phyloP scores from a whole-genome alignment of 2,888 invertebrate genomes.

The Ophion obscuratus region DNA sequence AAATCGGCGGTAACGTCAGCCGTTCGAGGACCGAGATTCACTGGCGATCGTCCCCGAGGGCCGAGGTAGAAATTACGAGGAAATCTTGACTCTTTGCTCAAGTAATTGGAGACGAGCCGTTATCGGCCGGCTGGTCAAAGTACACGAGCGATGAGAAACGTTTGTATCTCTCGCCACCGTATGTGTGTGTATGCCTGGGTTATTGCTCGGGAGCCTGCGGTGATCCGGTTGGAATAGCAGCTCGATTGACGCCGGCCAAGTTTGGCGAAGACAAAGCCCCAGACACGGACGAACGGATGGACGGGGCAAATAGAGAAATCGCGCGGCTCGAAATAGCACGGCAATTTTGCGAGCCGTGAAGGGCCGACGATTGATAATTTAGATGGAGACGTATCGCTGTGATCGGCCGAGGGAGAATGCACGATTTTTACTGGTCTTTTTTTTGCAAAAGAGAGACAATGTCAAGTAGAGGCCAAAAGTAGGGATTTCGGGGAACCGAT shows the following conservation, averaged over 20 bases:
- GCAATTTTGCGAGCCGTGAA: constrained; percentile 11
- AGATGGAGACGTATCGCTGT: neutral
- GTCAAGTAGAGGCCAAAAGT: too few species aligned
- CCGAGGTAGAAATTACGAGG: constrained; percentile 42
- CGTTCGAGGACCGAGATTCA: neutral
- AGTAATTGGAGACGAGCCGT: constrained; percentile 74
- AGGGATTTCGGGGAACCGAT: too few species aligned
- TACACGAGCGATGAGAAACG: constrained; percentile 60
- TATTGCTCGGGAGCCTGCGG: constrained; percentile 8
- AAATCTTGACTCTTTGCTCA: constrained; percentile 71
- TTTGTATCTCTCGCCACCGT: neutral
- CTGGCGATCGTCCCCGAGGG: neutral
- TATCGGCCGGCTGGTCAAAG: constrained; percentile 77
- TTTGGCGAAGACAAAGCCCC: neutral
- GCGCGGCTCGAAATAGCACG: constrained; percentile 20
- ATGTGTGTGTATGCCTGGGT: constrained; percentile 6
- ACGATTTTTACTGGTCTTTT: neutral
- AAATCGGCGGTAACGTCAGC: constrained; percentile 14
- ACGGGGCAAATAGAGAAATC: constrained; percentile 14
- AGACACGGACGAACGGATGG: constrained; percentile 32
- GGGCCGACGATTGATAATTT: neutral
- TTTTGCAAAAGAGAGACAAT: too few species aligned
- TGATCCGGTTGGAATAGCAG: constrained; percentile 14
- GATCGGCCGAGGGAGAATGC: neutral
- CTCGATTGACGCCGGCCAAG: constrained; percentile 38